These are phyloP conservation scores for Neocloeon triangulifer DNA, from an alignment of 1,140 invertebrate species.

Conservation along the genomic window DNA sequence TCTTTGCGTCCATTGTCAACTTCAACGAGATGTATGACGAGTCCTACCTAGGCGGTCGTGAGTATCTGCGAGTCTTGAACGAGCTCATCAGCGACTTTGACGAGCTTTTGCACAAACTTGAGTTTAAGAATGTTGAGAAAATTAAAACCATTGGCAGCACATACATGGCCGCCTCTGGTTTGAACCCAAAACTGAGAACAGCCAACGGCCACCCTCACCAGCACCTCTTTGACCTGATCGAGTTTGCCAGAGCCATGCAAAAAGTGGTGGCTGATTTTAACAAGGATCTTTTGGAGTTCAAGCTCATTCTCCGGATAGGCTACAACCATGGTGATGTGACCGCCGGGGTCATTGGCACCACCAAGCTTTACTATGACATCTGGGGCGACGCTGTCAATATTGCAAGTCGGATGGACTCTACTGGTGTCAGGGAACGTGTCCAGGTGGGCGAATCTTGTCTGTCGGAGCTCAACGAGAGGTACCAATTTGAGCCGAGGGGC, in stretches of 20 bases:
- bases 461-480: conserved; percentile 32
- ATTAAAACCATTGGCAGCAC: conserved; percentile 96
- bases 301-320: conserved; percentile 71
- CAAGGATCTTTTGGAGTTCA: conserved; percentile 65
- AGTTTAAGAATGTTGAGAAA: conserved; percentile 83
- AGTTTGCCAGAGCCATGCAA: conserved; percentile 73
- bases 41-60: conserved; percentile 75
- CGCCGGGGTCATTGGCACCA: conserved; percentile 88
- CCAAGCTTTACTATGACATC: conserved; percentile 91
- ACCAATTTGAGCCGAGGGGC: conserved; percentile 61
- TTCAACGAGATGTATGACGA: conserved; percentile 94
- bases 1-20: conserved; percentile 88
- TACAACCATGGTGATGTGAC: conserved; percentile 65
- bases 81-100: conserved; percentile 91
- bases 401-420: conserved; percentile 87
- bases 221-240: conserved; percentile 67
- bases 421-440: conserved; percentile 60
- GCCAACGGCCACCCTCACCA: conserved; percentile 35
- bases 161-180: conserved; percentile 90
- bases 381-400: conserved; percentile 98
- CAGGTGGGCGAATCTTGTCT: conserved; percentile 62
- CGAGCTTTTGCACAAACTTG: conserved; percentile 55
- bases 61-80: conserved; percentile 82
- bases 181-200: conserved; percentile 45
- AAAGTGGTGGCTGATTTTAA: conserved; percentile 73